A percentile compares a stretch with the other conserved stretches of the same genome.
Conservation (phyloP, 2,113 vertebrate genomes). For the Galemys pyrenaicus region DNA sequence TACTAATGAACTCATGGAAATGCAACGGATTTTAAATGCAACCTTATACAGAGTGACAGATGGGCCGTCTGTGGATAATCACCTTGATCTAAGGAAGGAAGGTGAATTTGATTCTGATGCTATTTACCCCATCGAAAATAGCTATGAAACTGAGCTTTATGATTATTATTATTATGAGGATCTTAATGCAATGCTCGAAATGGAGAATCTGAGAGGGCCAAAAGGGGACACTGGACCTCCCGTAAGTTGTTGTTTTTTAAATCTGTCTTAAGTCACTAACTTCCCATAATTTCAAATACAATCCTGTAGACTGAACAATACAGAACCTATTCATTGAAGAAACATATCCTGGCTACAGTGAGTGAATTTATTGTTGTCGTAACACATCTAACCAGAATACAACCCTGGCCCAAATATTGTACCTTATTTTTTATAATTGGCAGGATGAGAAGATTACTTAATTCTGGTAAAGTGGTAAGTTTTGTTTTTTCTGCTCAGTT, state of each 20-base stretch:
- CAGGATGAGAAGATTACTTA: constrained; percentile 20
- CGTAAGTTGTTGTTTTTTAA: constrained; percentile 87
- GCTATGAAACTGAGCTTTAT: constrained; percentile 88
- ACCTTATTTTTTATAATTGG: constrained; percentile 38
- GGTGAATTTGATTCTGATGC: constrained; percentile 74
- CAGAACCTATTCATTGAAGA: constrained; percentile 56
- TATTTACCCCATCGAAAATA: constrained; percentile 80
- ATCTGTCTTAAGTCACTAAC: constrained; percentile 66
- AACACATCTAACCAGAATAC: constrained; percentile 53
- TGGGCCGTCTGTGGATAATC: constrained; percentile 79
- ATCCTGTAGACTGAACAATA: constrained; percentile 46
- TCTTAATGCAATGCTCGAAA: constrained; percentile 89
- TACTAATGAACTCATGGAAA: constrained; percentile 79
- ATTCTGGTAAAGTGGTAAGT: constrained; percentile 64
- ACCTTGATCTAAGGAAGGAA: constrained; percentile 83
- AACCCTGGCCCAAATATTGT: constrained; percentile 66
- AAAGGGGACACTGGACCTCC: constrained; percentile 95
- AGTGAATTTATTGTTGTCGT: constrained; percentile 71
- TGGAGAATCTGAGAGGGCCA: constrained; percentile 89
- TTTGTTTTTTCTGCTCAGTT: constrained; percentile 59
- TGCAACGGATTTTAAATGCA: constrained; percentile 84
- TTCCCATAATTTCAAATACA: constrained; percentile 58
- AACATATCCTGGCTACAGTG: constrained; percentile 53
- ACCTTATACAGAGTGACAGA: constrained; percentile 85
- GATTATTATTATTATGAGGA: constrained; percentile 93